Evolutionary conservation across 2,113 vertebrate species (phyloP).

Genomic region (Blennius ocellaris): DNA sequence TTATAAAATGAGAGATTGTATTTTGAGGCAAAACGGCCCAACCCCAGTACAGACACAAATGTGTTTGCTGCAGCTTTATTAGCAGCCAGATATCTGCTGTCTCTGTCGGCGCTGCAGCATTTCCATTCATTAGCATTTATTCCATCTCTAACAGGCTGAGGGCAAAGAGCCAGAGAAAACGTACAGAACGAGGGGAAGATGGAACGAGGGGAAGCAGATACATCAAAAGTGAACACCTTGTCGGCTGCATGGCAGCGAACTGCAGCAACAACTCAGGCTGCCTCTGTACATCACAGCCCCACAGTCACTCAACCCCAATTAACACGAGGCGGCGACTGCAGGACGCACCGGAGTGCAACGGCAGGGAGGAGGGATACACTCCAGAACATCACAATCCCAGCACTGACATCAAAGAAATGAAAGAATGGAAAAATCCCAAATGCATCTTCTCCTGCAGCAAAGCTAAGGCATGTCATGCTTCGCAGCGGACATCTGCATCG

Average conservation of each 20-base stretch:
- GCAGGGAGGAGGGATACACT: too few relatives aligned
- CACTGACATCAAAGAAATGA: too few relatives aligned
- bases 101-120: constrained; percentile 33
- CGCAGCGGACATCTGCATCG: constrained; percentile 23
- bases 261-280: neutral
- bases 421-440: too few relatives aligned
- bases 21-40: too few relatives aligned
- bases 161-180: constrained; percentile 31
- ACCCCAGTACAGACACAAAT: constrained; percentile 29
- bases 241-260: constrained; percentile 12
- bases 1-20: too few relatives aligned
- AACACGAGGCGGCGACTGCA: constrained; percentile 34
- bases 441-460: too few relatives aligned
- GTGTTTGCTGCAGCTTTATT: constrained; percentile 42
- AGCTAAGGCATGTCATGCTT: constrained; percentile 3
- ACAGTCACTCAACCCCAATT: constrained; percentile 38
- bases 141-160: constrained; percentile 27
- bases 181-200: neutral
- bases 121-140: constrained; percentile 69
- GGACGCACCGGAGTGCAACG: neutral
- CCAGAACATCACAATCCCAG: too few relatives aligned
- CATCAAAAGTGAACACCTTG: constrained; percentile 55
- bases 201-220: constrained; percentile 15
- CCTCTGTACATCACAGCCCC: constrained; percentile 28
- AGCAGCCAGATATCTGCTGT: constrained; percentile 44